Evolutionary conservation across 2,797 vertebrate species (phyloP).

Genomic region (Fistularia tabacaria): DNA sequence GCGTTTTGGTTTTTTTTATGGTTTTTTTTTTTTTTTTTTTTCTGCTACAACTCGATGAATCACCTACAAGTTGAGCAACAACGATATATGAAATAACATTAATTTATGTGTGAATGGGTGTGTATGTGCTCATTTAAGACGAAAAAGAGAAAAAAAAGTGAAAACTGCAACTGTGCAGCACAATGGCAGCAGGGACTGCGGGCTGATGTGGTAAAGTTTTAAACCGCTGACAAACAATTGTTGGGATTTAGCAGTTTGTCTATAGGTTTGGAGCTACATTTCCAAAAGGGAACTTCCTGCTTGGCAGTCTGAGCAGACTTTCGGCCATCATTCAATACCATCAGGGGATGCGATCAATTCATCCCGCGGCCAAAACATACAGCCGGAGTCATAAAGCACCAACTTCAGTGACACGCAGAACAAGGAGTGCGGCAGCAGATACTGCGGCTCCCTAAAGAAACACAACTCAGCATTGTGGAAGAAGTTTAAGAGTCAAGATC

Average conservation of each 20-base stretch:
- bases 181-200: not conserved
- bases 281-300: not conserved
- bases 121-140: too few relatives aligned
- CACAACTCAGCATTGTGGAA: not conserved
- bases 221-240: not conserved
- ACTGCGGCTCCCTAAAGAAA: not conserved
- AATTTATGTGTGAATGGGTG: too few relatives aligned
- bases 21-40: conserved; percentile 13
- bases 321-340: conserved; percentile 3
- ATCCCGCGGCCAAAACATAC: conserved; percentile 2
- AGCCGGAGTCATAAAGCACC: conserved; percentile 4
- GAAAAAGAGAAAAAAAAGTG: too few relatives aligned
- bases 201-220: too few relatives aligned
- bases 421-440: conserved; percentile 3
- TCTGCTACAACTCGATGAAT: not conserved
- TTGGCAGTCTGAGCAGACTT: not conserved
- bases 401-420: not conserved
- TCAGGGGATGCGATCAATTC: conserved; percentile 3
- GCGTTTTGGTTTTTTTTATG: conserved; percentile 11
- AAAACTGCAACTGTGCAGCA: too few relatives aligned
- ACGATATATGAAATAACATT: too few relatives aligned
- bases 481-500: not conserved
- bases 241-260: not conserved
- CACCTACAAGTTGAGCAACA: too few relatives aligned
- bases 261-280: conserved; percentile 4